Evolutionary conservation across 2,888 invertebrate genomes (phyloP), one percentile per base, ranked within the genome.

Genomic region (Heteromurus nitidus): DNA sequence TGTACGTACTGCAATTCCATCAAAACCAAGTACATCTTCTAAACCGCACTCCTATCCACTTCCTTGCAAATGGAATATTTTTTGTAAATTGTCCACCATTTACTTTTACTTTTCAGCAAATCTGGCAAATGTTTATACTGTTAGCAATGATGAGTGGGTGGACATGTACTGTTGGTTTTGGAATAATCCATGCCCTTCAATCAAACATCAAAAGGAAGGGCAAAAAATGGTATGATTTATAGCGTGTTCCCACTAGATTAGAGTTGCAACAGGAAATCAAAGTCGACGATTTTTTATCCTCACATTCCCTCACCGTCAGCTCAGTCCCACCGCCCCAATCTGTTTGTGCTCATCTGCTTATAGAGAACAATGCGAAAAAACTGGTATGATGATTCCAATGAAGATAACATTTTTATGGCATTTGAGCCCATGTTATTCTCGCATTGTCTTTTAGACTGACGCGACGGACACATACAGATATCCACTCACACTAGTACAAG

Each of bases 401-500:
- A 60, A 47, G 26, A 44, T 47, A n/a, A n/a, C n/a, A n/a, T 73
- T 36, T 73, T 73, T 73, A 73, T 73, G 18, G 50, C 50, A 22
- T 5, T 50, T 73, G 28, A 24, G 31, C 28, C 62, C 72, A 69
- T 72, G 31, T 69, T 47, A 62, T 73, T 73, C 60, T 73, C 47
- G 11, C 31, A 73, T 60, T 62, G 73, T 62, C 47, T 73, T 73
- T n/a, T n/a, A n/a, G n/a, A n/a, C n/a, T n/a, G n/a, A n/a, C n/a
- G n/a, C n/a, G n/a, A n/a, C n/a, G n/a, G n/a, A n/a, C n/a, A n/a
- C n/a, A n/a, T n/a, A n/a, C n/a, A n/a, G n/a, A n/a, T n/a, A n/a
- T n/a, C n/a, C n/a, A n/a, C n/a, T n/a, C n/a, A 47, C 36, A 22
- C 47, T 11, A 31, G 50, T 73, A 30, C 16, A 62, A n/a, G 13